These are phyloP conservation scores for Chionoecetes opilio DNA, from an alignment of 1,140 invertebrate species.

Conservation along the genomic window DNA sequence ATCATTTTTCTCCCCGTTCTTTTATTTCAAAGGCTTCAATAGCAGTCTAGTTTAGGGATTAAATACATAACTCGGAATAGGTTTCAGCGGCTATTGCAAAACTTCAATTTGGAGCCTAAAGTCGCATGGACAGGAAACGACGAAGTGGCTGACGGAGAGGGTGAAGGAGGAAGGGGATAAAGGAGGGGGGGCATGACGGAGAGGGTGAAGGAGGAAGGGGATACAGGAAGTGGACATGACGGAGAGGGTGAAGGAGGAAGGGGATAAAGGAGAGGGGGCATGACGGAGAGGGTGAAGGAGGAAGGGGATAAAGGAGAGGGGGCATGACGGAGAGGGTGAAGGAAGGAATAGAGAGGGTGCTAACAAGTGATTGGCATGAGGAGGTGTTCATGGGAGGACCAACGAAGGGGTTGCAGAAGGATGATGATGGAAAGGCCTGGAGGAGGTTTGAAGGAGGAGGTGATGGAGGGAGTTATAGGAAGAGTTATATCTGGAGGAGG, in stretches of 20 bases:
- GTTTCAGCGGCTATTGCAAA: not conserved
- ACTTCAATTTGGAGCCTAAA: not conserved
- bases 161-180: not conserved
- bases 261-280: too few species aligned
- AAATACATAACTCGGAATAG: conserved; percentile 11
- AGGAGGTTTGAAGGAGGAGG: not conserved
- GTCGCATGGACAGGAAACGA: not conserved
- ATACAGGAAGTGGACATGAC: too few species aligned
- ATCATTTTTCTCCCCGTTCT: not conserved
- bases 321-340: not conserved
- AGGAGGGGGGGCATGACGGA: too few species aligned
- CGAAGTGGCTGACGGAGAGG: not conserved
- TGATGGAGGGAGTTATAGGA: not conserved
- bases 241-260: too few species aligned
- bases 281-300: not conserved
- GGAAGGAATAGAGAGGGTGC: too few species aligned
- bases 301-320: too few species aligned
- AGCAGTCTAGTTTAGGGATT: not conserved
- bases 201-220: too few species aligned
- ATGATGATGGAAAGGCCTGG: not conserved
- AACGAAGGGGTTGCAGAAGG: not conserved
- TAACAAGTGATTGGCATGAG: not conserved
- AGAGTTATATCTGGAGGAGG: not conserved
- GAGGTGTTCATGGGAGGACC: not conserved
- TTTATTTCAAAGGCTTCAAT: not conserved